Base-by-base conservation (phyloP, 2,888 invertebrate species). In the Erpobdella octoculata region DNA sequence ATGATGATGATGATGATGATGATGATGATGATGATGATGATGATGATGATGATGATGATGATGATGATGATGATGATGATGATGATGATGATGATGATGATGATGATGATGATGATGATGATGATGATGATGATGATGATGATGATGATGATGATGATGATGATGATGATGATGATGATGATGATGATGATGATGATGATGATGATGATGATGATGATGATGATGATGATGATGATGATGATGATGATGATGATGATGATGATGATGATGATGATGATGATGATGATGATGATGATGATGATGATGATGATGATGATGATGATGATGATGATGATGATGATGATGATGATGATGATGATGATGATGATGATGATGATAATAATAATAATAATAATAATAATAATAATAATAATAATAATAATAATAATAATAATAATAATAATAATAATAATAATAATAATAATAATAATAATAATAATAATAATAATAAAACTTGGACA, bases 131-230 rank as follows among this genome's bases (percentile, higher is more conserved):
- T 59, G 31, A 3, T 25, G 31, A 33, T 46, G 69, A 66, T 64
- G 53, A 66, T 69, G 69, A 66, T 69, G 69, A 69, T 58, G 69
- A 69, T 64, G 69, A 69, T 64, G 53, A 69, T 3, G 69, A 69
- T 64, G 59, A 69, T 65, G 69, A 69, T 69, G 69, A 21, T 35
- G 53, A 69, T 65, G 69, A 69, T 65, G 62, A 69, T 25, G 69
- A 69, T 9, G 69, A 69, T 25, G 61, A 69, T 1, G 69, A 69
- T 9, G 4, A 69, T 65, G 69, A 69, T 69, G 69, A 65, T 65
- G 58, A 31, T 21, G 69, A 65, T 65, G 69, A 69, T 69, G 61
- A 4, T 69, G 58, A 69, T 66, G 41, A 66, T 66, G 66, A 66
- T 31, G 41, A 41, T 66, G 41, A 41, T 41, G 66, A 66, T 8